Percentiles rank a stretch among this genome's conserved stretches.
phyloP scores from a whole-genome alignment of 2,797 vertebrate species.

The Garrulus glandarius region DNA sequence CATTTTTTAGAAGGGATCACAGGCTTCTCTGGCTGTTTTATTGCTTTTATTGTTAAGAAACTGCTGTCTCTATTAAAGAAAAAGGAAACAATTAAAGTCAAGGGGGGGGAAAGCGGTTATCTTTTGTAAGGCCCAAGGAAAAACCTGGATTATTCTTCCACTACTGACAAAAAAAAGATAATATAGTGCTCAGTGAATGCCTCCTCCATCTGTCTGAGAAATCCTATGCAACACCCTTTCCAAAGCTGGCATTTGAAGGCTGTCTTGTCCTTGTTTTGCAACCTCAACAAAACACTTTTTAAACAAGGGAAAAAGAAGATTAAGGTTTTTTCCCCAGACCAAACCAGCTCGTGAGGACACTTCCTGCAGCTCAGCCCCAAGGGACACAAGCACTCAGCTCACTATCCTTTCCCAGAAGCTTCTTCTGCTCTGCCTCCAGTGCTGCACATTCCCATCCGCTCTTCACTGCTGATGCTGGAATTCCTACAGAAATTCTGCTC shows the following conservation, averaged over 20 bases:
- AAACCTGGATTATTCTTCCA: neutral
- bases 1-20: neutral
- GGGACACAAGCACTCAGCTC: neutral
- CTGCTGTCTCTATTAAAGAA: neutral
- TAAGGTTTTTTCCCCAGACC: neutral
- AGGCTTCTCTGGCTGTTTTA: neutral
- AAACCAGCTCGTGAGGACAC: neutral
- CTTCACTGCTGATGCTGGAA: neutral
- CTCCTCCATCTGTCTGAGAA: neutral
- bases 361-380: neutral
- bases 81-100: neutral
- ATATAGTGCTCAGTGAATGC: neutral
- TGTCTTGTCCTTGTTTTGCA: neutral
- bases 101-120: neutral
- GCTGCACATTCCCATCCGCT: accelerated
- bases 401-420: neutral
- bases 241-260: neutral
- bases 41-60: neutral
- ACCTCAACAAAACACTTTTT: neutral
- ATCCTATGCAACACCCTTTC: neutral
- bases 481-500: neutral
- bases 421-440: neutral
- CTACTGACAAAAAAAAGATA: neutral
- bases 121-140: neutral
- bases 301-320: neutral